Evolutionary conservation across 2,797 vertebrate species (phyloP).

Genomic region (Gymnothorax javanicus): DNA sequence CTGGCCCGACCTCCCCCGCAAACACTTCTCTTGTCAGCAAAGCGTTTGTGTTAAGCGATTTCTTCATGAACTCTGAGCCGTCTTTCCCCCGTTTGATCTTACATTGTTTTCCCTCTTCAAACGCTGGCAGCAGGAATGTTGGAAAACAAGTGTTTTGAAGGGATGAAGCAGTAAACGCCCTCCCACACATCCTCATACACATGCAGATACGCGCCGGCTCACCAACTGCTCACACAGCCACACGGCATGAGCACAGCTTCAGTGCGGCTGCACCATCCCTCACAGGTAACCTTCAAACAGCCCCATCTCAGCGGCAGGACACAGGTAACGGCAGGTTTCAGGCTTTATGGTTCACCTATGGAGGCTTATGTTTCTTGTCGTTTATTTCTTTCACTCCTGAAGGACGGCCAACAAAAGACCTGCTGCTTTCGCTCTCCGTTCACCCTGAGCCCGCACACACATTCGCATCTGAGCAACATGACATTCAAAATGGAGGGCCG

Average conservation of each 20-base stretch:
- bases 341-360: background rate
- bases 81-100: slow-evolving; percentile 56
- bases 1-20: slow-evolving; percentile 35
- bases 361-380: background rate
- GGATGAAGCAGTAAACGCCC: slow-evolving; percentile 33
- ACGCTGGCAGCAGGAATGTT: slow-evolving; percentile 44
- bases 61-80: slow-evolving; percentile 54
- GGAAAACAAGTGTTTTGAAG: slow-evolving; percentile 43
- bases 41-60: slow-evolving; percentile 58
- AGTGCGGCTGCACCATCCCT: slow-evolving; percentile 42
- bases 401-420: slow-evolving; percentile 3
- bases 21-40: slow-evolving; percentile 57
- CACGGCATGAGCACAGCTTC: no score
- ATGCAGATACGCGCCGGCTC: no score
- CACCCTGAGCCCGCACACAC: background rate
- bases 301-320: no score
- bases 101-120: slow-evolving; percentile 51
- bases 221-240: no score
- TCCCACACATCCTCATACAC: slow-evolving; percentile 20
- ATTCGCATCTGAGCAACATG: background rate
- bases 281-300: no score
- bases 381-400: background rate
- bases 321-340: no score
- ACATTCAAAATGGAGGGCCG: background rate
- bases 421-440: background rate